Evolutionary conservation across 2,797 vertebrate genomes (phyloP), one percentile per base, ranked within the genome.

Genomic region (Danionella dracula): DNA sequence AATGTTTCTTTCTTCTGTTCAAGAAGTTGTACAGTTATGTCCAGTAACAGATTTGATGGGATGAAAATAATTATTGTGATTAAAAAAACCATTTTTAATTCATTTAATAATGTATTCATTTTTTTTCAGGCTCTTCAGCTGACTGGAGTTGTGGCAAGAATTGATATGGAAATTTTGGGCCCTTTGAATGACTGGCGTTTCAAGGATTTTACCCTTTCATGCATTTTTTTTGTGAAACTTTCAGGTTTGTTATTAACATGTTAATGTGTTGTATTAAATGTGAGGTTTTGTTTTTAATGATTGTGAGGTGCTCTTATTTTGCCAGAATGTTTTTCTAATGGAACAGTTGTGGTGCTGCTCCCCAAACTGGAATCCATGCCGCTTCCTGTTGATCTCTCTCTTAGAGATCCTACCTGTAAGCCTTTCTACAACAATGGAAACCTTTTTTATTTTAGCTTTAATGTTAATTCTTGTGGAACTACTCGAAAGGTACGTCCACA

Each of bases 281-380:
- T 38, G 0, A 0, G 3, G 23, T 6, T 6, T 3, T 27, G 23
- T 6, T 27, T 27, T 4, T 13, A 10, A n/a, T 13, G 27, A 15
- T 3, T 19, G 10, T 60, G n/a, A n/a, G n/a, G n/a, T 8, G 20
- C 8, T 35, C 4, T 45, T 34, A 9, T 32, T n/a, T 19, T 35
- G 9, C 13, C 31, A 65, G 62, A 65, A 20, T 65, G 62, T n/a
- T 65, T 65, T n/a, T 19, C 62, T 23, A 65, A 65, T 27, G 62
- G 62, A 27, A 65, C 62, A 3, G 23, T 55, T 13, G 17, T 13
- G 4, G 19, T 65, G 7, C 29, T 55, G 29, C 1, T 65, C 44
- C 62, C 62, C 38, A 65, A 65, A 65, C 32, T 65, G 62, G 62
- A 65, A 12, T 46, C 41, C 4, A 2, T 46, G 2, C 40, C 29